Evolutionary conservation across 2,888 invertebrate genomes (phyloP), one percentile per base, ranked within the genome.

Genomic region (Oligia latruncula): DNA sequence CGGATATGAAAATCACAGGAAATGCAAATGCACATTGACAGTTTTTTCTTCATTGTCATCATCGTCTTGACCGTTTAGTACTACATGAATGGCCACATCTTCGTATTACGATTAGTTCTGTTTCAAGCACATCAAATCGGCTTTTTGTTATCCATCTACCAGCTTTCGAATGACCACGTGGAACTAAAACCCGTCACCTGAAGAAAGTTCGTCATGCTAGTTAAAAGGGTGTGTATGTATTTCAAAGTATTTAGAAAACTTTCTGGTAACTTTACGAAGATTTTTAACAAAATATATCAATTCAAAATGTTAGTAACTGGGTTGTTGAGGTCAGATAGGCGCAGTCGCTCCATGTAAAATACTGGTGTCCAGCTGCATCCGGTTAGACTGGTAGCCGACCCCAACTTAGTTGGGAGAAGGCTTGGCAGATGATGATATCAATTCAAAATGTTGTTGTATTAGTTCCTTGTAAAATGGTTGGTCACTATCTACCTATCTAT

Each of bases 91-190:
- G 62, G 43, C 55, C 40, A 64, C 13, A 49, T 49, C 40, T 52
- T 40, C 15, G 3, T 46, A 17, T 0, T 29, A 78, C 60, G 46
- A 80, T 81, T 84, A 23, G 58, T 65, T 84, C 52, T 64, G 80
- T 66, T 46, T 60, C 46, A 65, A 77, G 66, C 80, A 71, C 55
- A 67, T 66, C 55, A 29, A 81, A 84, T 84, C 40, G 8, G 23
- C 65, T 71, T 84, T 78, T 84, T 79, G 80, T 80, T 46, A 82
- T 4, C 46, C 46, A 23, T 60, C 17, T 66, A 29, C 40, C 5
- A 71, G 84, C 84, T 81, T 81, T 81, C 84, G 46, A 81, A 84
- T 62, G 23, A 46, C 8, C 65, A 80, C 60, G 62, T 84, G 66
- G 29, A 80, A 84, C 66, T 55, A 71, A 81, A 79, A 71, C 65